Evolutionary conservation across 2,888 invertebrate species (phyloP), one percentile per base, ranked within the genome.

Genomic region (Nudaria mundana): DNA sequence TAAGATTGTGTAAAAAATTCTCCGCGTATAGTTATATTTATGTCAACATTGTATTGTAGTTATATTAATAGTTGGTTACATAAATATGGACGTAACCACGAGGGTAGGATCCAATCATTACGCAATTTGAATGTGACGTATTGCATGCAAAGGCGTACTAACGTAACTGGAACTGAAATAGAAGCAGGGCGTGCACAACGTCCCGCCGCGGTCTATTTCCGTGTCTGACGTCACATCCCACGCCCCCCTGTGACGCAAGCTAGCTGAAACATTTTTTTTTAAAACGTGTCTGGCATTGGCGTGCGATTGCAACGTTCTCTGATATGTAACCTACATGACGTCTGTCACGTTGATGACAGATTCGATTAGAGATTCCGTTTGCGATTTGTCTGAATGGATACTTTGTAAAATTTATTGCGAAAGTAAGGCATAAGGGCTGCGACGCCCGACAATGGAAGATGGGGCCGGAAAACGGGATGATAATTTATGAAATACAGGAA

Each of bases 201-300:
- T 33, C 44, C 49, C 48, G 32, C 41, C 54, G 57, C 66, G 72
- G 62, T 72, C 76, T 71, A 76, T 68, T 75, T 76, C 76, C 71
- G 67, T 46, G 43, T 34, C 62, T 75, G 76, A 76, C 76, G 76
- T 76, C 75, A 73, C 61, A 31, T 48, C 55, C 53, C 64, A 66
- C 65, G 58, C 66, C 71, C 63, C 66, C 66, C 64, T 32, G 70
- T 76, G 76, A 76, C 75, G 76, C 62, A 74, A 66, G 62, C 65
- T 43, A 48, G 51, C 56, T 63, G 57, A 56, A 63, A 67, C 59
- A 61, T 71, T 66, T 42, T 49, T 40, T 51, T 61, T 62, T 64
- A 29, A 40, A 65, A 60, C 48, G 49, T 51, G 61, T 56, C 66
- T 70, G 67, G 51, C 58, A 47, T 57, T 62, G 64, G 61, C 63